Conservation (phyloP, 2,113 vertebrate species). For the Oceanodroma tethys region DNA sequence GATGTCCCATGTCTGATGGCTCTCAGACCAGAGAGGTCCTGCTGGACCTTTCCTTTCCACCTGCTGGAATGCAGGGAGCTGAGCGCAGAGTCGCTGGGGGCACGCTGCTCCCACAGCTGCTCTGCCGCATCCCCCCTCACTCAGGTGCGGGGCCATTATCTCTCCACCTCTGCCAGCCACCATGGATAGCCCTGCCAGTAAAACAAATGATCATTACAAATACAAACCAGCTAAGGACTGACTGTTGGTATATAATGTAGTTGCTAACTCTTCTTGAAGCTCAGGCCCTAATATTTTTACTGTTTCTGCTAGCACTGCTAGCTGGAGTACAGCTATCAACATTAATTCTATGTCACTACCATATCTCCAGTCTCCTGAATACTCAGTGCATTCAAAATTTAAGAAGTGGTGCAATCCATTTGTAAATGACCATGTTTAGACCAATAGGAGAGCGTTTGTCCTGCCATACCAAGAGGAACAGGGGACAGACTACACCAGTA, state of each 20-base stretch:
- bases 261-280: background rate
- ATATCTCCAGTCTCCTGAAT: background rate
- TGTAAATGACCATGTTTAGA: background rate
- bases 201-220: background rate
- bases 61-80: background rate
- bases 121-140: background rate
- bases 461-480: background rate
- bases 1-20: background rate
- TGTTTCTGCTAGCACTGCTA: background rate
- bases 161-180: background rate
- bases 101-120: background rate
- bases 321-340: background rate
- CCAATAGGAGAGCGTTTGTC: background rate
- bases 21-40: background rate
- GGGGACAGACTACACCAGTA: background rate
- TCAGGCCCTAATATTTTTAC: background rate
- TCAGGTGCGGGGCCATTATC: background rate
- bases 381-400: background rate
- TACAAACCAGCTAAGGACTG: background rate
- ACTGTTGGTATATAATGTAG: background rate
- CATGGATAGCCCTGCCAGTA: background rate
- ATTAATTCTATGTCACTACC: background rate
- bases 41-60: too few species aligned
- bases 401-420: background rate
- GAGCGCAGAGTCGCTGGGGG: background rate